Conservation (phyloP, 2,888 invertebrate species). For the Macropis europaea region DNA sequence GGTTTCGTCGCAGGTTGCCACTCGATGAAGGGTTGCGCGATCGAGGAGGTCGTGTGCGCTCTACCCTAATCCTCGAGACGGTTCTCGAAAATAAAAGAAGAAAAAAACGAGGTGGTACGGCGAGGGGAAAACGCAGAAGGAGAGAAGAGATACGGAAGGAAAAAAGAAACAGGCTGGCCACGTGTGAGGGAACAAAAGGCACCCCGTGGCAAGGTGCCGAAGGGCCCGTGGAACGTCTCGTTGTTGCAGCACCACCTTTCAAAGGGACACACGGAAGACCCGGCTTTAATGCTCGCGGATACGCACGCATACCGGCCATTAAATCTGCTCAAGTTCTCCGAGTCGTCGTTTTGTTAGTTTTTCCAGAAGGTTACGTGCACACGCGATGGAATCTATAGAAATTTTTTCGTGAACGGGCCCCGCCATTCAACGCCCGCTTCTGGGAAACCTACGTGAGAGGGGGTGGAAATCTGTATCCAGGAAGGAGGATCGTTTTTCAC, state of each 20-base stretch:
- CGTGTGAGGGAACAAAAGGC: slow-evolving; percentile 77
- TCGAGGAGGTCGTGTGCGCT: slow-evolving; percentile 65
- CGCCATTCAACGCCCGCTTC: slow-evolving; percentile 36
- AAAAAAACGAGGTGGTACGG: slow-evolving; percentile 3
- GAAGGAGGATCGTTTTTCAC: slow-evolving; percentile 63
- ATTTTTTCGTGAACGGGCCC: slow-evolving; percentile 50
- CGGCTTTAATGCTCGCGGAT: slow-evolving; percentile 41
- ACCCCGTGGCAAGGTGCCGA: slow-evolving; percentile 75
- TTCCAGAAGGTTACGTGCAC: slow-evolving; percentile 62
- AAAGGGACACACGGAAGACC: slow-evolving; percentile 60
- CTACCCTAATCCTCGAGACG: slow-evolving; percentile 35
- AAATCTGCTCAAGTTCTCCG: slow-evolving; percentile 70
- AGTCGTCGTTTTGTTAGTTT: slow-evolving; percentile 75
- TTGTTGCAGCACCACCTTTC: slow-evolving; percentile 65
- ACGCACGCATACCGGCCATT: slow-evolving; percentile 57
- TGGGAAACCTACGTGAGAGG: neutral
- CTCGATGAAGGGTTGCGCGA: slow-evolving; percentile 58
- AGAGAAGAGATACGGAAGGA: neutral
- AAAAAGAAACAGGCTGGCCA: slow-evolving; percentile 68
- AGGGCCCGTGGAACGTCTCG: slow-evolving; percentile 58
- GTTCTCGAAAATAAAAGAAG: slow-evolving; percentile 3
- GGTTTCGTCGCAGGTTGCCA: slow-evolving; percentile 61
- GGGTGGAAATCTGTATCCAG: slow-evolving; percentile 36
- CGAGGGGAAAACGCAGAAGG: neutral
- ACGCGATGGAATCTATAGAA: slow-evolving; percentile 56